A percentile compares a stretch with the other conserved stretches of the same genome.
Evolutionary conservation across 1,140 invertebrate species (phyloP).

Genomic region (Lordiphosa mommai): DNA sequence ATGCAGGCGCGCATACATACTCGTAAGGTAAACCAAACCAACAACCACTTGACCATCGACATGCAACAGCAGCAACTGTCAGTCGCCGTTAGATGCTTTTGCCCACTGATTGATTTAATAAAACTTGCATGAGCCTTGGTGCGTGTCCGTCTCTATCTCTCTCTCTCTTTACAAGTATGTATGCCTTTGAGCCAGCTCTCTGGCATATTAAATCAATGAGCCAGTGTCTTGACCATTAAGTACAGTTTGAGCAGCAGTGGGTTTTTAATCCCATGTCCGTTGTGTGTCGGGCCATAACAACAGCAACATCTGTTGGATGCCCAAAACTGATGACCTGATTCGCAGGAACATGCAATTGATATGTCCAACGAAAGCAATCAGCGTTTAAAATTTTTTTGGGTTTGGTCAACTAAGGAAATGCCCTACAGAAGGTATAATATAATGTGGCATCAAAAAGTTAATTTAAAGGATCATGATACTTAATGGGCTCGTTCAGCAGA

Average conservation of each 20-base stretch:
- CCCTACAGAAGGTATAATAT: slow-evolving; percentile 21
- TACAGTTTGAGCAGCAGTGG: slow-evolving; percentile 41
- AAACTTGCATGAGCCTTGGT: slow-evolving; percentile 58
- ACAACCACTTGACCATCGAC: slow-evolving; percentile 22
- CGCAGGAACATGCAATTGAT: slow-evolving; percentile 65
- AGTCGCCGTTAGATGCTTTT: slow-evolving; percentile 65
- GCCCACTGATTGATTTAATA: slow-evolving; percentile 75
- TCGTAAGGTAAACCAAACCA: slow-evolving; percentile 56
- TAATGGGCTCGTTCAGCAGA: no score
- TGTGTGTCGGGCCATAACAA: slow-evolving; percentile 21
- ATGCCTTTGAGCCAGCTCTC: slow-evolving; percentile 36
- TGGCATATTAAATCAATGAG: slow-evolving; percentile 58
- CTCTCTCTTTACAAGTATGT: slow-evolving; percentile 1
- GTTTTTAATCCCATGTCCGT: slow-evolving; percentile 34
- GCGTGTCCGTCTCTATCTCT: slow-evolving; percentile 9
- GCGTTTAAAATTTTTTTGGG: slow-evolving; percentile 10
- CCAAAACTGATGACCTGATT: slow-evolving; percentile 73
- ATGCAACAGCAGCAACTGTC: slow-evolving; percentile 37
- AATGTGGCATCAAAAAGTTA: no score
- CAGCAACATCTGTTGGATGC: slow-evolving; percentile 44
- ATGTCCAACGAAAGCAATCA: slow-evolving; percentile 53
- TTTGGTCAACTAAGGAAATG: slow-evolving; percentile 16
- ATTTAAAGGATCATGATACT: no score
- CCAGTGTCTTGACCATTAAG: slow-evolving; percentile 41
- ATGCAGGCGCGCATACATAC: slow-evolving; percentile 16